Percentiles rank a stretch among this genome's conserved stretches.
Conservation (phyloP, 2,797 vertebrate species). For the Dallia pectoralis region DNA sequence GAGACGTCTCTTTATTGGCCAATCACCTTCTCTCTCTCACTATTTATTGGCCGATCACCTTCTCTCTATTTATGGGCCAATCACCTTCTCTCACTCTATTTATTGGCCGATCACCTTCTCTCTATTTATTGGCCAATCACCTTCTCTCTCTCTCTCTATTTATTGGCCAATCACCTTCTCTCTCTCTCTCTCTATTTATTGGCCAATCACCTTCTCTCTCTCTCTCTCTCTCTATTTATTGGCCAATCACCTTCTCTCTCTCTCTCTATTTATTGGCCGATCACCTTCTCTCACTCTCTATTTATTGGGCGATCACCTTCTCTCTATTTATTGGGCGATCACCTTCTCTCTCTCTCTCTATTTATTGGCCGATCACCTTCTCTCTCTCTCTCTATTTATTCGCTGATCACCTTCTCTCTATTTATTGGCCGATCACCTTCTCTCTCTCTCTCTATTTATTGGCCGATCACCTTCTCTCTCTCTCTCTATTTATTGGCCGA, state of each 20-base stretch:
- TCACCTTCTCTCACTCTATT: not conserved
- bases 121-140: not conserved
- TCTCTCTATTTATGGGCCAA: no score
- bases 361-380: not conserved
- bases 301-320: constrained; percentile 29
- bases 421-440: not conserved
- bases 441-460: no score
- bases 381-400: no score
- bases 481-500: no score
- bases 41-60: no score
- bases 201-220: constrained; percentile 30
- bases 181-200: no score
- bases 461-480: not conserved
- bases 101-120: not conserved
- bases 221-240: not conserved
- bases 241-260: no score
- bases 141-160: constrained; percentile 30
- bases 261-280: no score
- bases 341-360: constrained; percentile 9
- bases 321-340: constrained; percentile 4
- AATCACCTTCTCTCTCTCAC: not conserved
- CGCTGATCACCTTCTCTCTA: no score
- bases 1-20: constrained; percentile 49
- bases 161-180: not conserved
- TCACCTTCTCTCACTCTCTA: constrained; percentile 24